Evolutionary conservation across 2,888 invertebrate species (phyloP).

Genomic region (Drosophila mulleri): DNA sequence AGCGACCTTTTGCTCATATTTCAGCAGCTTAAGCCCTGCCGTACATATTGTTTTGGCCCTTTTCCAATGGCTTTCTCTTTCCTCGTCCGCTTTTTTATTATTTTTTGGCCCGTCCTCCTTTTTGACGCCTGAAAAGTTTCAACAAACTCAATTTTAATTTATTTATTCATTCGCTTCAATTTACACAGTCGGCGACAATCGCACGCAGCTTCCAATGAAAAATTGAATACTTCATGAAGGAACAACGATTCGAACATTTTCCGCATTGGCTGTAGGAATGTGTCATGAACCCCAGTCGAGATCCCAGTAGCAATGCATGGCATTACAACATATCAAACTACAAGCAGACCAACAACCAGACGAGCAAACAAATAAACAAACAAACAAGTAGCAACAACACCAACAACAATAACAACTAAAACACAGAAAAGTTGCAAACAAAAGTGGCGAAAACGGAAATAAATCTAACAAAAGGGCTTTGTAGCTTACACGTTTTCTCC

Average conservation of each 20-base stretch:
- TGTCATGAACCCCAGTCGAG: slow-evolving; percentile 18
- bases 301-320: slow-evolving; percentile 33
- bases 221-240: slow-evolving; percentile 59
- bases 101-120: neutral
- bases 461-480: slow-evolving; percentile 78
- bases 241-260: slow-evolving; percentile 58
- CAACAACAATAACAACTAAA: slow-evolving; percentile 17
- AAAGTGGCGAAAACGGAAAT: slow-evolving; percentile 73
- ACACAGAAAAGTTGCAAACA: slow-evolving; percentile 58
- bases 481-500: slow-evolving; percentile 39
- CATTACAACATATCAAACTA: slow-evolving; percentile 55
- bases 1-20: neutral
- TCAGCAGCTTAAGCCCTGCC: neutral
- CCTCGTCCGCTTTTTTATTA: neutral
- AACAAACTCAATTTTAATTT: slow-evolving; percentile 57
- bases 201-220: slow-evolving; percentile 49
- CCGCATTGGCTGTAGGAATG: slow-evolving; percentile 22
- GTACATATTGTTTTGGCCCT: neutral
- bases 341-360: slow-evolving; percentile 43
- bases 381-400: slow-evolving; percentile 20
- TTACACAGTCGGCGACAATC: slow-evolving; percentile 29
- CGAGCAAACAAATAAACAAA: slow-evolving; percentile 19
- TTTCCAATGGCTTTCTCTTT: neutral
- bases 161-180: slow-evolving; percentile 49
- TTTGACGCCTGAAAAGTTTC: slow-evolving; percentile 13